A percentile compares a stretch with the other conserved stretches of the same genome.
These are phyloP conservation scores for Caenorhabditis virilis DNA, from an alignment of 2,888 invertebrate genomes.

Conservation along the genomic window DNA sequence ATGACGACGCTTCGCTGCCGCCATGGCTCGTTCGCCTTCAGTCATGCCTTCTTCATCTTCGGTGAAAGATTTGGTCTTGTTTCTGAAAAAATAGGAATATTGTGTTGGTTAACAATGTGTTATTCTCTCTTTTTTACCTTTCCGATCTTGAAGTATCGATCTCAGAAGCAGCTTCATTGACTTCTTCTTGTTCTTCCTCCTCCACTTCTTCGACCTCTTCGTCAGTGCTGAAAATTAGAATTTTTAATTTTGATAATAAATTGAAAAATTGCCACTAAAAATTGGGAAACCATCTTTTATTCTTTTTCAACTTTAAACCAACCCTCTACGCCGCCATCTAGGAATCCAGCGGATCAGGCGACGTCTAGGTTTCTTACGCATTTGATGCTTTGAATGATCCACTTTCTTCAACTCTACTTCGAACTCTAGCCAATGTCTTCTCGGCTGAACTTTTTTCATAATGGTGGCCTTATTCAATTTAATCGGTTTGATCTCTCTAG, in stretches of 20 bases:
- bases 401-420: conserved; percentile 38
- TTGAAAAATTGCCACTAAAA: background rate
- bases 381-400: conserved; percentile 35
- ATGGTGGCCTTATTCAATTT: conserved; percentile 14
- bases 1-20: conserved; percentile 63
- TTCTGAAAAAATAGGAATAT: too few species aligned
- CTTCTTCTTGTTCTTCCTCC: conserved; percentile 53
- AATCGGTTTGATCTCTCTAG: conserved; percentile 19
- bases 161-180: conserved; percentile 26
- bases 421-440: conserved; percentile 40
- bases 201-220: conserved; percentile 54
- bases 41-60: conserved; percentile 49
- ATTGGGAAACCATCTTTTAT: too few species aligned
- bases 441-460: conserved; percentile 15
- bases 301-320: too few species aligned
- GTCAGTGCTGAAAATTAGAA: conserved; percentile 46
- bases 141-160: conserved; percentile 27
- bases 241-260: conserved; percentile 5
- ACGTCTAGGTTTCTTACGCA: conserved; percentile 33
- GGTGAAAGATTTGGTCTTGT: conserved; percentile 42
- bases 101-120: too few species aligned
- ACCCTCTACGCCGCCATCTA: conserved; percentile 41
- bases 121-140: conserved; percentile 2
- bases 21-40: conserved; percentile 62
- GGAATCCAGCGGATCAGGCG: conserved; percentile 45